phyloP scores from a whole-genome alignment of 2,113 vertebrate genomes.

The Ptyas mucosa region DNA sequence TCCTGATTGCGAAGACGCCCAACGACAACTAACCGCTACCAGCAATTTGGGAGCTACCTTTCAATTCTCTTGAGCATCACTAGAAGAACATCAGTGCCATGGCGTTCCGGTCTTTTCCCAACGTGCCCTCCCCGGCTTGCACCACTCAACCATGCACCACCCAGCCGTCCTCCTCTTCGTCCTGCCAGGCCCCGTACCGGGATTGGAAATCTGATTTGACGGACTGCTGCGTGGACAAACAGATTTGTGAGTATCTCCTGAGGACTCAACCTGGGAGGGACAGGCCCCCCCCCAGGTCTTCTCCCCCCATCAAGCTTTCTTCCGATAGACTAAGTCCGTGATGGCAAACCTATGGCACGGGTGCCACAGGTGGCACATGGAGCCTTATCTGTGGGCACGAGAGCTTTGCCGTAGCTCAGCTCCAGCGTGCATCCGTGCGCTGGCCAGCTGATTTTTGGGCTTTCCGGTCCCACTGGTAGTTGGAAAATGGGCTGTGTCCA shows the following conservation, averaged over 20 bases:
- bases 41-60: background rate
- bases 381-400: no score
- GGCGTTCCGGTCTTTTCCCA: background rate
- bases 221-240: constrained; percentile 62
- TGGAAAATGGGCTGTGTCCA: no score
- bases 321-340: no score
- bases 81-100: background rate
- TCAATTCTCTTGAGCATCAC: background rate
- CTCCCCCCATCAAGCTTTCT: no score
- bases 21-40: no score
- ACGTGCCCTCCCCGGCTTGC: background rate
- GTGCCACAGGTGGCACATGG: no score
- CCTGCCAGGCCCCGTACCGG: constrained; percentile 45
- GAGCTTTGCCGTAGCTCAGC: no score
- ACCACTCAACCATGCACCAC: background rate
- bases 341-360: no score
- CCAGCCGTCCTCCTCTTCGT: constrained; percentile 20
- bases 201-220: constrained; percentile 59
- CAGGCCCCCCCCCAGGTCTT: no score
- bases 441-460: no score
- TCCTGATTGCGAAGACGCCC: background rate
- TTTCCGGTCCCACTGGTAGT: no score
- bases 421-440: no score
- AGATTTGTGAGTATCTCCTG: constrained; percentile 59
- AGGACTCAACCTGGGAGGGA: background rate